Percentiles rank a stretch among this genome's conserved stretches.
Conservation (phyloP, 1,140 invertebrate species). For the Lepeophtheirus salmonis region DNA sequence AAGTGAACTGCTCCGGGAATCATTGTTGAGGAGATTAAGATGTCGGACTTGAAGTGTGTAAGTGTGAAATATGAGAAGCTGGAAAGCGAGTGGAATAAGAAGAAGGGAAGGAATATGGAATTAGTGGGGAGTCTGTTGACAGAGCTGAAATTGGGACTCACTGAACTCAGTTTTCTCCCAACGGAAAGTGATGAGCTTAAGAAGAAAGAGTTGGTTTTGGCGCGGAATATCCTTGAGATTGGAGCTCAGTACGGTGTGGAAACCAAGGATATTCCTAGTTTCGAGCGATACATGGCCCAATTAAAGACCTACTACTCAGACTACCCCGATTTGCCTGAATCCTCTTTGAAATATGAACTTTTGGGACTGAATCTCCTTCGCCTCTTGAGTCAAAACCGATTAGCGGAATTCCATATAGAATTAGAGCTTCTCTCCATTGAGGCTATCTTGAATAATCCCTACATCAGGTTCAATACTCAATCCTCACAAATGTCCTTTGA, state of each 20-base stretch:
- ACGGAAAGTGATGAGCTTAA: not conserved
- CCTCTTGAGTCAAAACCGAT: conserved; percentile 82
- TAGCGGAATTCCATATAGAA: conserved; percentile 97
- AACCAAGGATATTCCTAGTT: conserved; percentile 72
- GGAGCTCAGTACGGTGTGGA: conserved; percentile 87
- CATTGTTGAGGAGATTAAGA: too few species aligned
- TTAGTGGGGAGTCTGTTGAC: not conserved
- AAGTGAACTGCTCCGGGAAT: too few species aligned
- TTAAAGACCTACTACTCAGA: conserved; percentile 94
- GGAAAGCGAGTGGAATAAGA: not conserved
- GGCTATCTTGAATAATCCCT: conserved; percentile 77
- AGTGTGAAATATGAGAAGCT: not conserved
- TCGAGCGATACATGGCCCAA: conserved; percentile 89
- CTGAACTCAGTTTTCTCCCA: not conserved
- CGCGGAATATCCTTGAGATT: conserved; percentile 77
- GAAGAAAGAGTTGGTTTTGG: conserved; percentile 21
- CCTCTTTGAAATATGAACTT: conserved; percentile 82
- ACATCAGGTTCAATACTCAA: too few species aligned
- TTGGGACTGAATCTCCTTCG: conserved; percentile 86
- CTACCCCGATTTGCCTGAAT: conserved; percentile 70
- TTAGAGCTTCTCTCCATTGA: conserved; percentile 81
- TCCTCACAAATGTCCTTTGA: too few species aligned
- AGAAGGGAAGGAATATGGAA: not conserved
- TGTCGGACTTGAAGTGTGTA: not conserved
- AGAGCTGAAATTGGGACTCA: not conserved